Percentiles rank a stretch among this genome's conserved stretches.
These are phyloP conservation scores for Bombus huntii DNA, from an alignment of 1,140 invertebrate species.

Conservation along the genomic window DNA sequence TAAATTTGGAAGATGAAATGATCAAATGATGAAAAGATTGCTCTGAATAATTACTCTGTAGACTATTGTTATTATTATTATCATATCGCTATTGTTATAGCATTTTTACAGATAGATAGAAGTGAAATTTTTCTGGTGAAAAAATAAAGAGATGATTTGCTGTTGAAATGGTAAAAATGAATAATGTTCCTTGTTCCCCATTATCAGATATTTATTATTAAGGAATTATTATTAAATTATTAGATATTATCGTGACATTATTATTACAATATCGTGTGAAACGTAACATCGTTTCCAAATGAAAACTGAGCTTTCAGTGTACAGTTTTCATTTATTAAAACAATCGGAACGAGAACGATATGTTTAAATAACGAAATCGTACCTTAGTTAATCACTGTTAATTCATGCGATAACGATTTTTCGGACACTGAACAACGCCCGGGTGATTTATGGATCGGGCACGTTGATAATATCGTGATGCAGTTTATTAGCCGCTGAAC, in stretches of 20 bases:
- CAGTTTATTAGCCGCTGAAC: constrained; percentile 26
- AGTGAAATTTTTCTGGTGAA: too few relatives aligned
- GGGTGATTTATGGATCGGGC: constrained; percentile 10
- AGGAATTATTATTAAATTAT: too few relatives aligned
- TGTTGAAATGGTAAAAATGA: background rate
- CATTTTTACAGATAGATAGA: too few relatives aligned
- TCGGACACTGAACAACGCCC: too few relatives aligned
- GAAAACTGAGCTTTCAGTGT: background rate
- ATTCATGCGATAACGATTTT: background rate
- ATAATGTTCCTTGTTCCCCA: background rate
- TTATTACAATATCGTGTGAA: too few relatives aligned
- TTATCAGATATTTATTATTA: background rate
- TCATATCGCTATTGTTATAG: too few relatives aligned
- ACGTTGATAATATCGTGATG: constrained; percentile 16
- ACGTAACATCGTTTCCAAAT: background rate
- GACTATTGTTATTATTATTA: too few relatives aligned
- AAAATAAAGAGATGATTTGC: background rate
- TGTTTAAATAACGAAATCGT: too few relatives aligned
- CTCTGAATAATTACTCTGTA: too few relatives aligned
- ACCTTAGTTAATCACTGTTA: background rate
- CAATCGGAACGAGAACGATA: background rate
- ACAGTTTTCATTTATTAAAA: background rate
- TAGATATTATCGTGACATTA: too few relatives aligned
- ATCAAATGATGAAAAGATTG: too few relatives aligned
- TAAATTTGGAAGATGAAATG: background rate